Percentiles rank a stretch among this genome's conserved stretches.
phyloP scores from a whole-genome alignment of 2,797 vertebrate species.

The Hemitrygon akajei region DNA sequence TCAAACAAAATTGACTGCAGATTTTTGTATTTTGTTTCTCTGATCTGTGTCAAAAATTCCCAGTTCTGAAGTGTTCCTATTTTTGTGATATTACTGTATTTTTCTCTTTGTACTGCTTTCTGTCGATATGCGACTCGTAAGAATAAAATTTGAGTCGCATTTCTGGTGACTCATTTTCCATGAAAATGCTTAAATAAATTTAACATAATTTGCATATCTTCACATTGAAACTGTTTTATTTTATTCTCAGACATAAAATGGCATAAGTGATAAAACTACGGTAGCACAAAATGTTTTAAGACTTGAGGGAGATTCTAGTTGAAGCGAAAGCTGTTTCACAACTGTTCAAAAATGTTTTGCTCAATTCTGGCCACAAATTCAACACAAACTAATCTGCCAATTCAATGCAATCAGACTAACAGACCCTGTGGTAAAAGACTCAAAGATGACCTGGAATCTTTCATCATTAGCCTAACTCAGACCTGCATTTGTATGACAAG shows the following conservation, averaged over 20 bases:
- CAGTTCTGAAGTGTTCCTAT: conserved; percentile 53
- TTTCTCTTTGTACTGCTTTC: conserved; percentile 16
- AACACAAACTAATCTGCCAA: background rate
- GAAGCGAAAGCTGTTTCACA: background rate
- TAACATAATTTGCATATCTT: conserved; percentile 19
- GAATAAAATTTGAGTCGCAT: background rate
- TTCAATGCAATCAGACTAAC: too few relatives aligned
- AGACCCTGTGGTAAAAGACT: background rate
- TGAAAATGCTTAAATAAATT: conserved; percentile 29
- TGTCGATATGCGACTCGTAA: conserved; percentile 14
- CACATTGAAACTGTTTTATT: conserved; percentile 7
- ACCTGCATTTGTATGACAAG: too few relatives aligned
- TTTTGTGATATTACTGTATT: conserved; percentile 30
- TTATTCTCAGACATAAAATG: background rate
- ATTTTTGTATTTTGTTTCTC: conserved; percentile 59
- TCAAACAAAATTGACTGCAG: conserved; percentile 35
- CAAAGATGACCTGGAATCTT: background rate
- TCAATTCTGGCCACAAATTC: background rate
- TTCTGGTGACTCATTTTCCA: conserved; percentile 37
- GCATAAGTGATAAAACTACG: background rate
- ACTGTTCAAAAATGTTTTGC: too few relatives aligned
- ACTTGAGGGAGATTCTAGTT: background rate
- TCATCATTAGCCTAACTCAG: background rate
- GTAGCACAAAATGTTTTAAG: background rate
- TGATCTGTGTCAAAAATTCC: conserved; percentile 55